phyloP scores from a whole-genome alignment of 2,113 vertebrate genomes.

The Pseudonaja textilis region DNA sequence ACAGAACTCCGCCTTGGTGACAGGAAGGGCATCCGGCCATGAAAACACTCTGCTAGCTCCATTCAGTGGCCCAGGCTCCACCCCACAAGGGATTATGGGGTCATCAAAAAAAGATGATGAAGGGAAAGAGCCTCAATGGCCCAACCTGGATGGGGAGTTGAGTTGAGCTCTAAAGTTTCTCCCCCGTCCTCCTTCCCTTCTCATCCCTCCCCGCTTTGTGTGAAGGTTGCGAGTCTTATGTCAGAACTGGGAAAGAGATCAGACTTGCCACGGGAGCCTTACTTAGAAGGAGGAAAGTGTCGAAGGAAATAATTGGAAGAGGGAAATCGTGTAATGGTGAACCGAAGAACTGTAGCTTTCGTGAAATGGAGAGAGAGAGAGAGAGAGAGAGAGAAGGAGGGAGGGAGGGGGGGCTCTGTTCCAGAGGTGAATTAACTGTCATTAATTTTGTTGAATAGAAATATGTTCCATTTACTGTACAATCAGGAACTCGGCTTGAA shows the following conservation, averaged over 20 bases:
- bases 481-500: conserved; percentile 73
- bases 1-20: too few species aligned
- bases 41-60: too few species aligned
- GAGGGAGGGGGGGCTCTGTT: background rate
- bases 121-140: background rate
- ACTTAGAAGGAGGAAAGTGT: conserved; percentile 15
- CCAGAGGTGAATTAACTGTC: conserved; percentile 75
- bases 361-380: conserved; percentile 44
- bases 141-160: background rate
- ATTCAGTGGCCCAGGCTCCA: too few species aligned
- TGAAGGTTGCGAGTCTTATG: background rate
- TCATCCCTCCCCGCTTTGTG: accelerated
- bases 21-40: too few species aligned
- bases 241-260: background rate
- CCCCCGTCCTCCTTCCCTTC: background rate
- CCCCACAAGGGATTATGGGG: too few species aligned
- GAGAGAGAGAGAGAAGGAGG: background rate
- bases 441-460: conserved; percentile 79
- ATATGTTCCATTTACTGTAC: conserved; percentile 79
- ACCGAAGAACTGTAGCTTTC: conserved; percentile 64
- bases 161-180: background rate
- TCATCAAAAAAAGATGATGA: too few species aligned
- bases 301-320: conserved; percentile 62
- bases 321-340: conserved; percentile 59
- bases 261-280: conserved; percentile 8